Evolutionary conservation across 2,888 invertebrate species (phyloP).

Genomic region (Sesia apiformis): DNA sequence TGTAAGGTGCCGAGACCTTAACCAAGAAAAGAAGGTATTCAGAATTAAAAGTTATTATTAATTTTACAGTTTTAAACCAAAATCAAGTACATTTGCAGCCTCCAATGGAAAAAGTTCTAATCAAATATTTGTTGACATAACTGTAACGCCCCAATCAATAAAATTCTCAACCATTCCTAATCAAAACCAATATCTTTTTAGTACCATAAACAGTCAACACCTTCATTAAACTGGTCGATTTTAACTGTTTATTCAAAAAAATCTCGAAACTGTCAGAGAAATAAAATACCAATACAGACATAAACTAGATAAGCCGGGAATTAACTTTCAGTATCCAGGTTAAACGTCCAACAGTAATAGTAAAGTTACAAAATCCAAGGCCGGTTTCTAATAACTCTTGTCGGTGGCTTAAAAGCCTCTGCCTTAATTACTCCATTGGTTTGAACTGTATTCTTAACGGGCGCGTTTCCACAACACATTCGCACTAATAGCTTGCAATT

Average conservation of each 20-base stretch:
- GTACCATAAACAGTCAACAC: constrained; percentile 14
- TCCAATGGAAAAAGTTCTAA: background rate
- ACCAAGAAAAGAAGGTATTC: no score
- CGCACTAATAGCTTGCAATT: background rate
- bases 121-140: background rate
- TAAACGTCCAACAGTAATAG: constrained; percentile 25
- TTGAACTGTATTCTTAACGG: constrained; percentile 25
- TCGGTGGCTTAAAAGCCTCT: constrained; percentile 38
- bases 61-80: no score
- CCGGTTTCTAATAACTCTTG: constrained; percentile 45
- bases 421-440: constrained; percentile 44
- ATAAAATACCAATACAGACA: constrained; percentile 37
- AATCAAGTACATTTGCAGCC: no score
- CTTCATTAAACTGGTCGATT: constrained; percentile 25
- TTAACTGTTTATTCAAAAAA: constrained; percentile 15
- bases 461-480: constrained; percentile 16
- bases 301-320: constrained; percentile 44
- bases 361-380: constrained; percentile 31
- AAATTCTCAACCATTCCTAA: constrained; percentile 1
- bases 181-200: background rate
- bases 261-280: constrained; percentile 24
- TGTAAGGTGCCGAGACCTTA: no score
- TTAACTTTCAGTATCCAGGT: constrained; percentile 33
- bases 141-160: background rate
- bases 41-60: no score